Evolutionary conservation across 35 echinoderm and acorn worm species (phyloP).

Genomic region (Amphiura filiformis): DNA sequence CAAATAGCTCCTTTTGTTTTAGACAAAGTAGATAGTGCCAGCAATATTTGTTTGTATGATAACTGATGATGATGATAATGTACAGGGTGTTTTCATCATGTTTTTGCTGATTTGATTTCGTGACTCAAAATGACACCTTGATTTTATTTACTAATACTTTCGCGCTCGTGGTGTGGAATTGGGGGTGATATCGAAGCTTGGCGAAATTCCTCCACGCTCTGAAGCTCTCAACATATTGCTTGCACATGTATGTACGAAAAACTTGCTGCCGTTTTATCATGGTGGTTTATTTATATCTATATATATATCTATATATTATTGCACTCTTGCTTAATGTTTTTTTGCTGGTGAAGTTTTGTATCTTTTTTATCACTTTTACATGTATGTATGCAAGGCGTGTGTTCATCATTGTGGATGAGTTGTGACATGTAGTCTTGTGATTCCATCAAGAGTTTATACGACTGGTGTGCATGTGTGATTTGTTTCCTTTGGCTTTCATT

Average conservation of each 20-base stretch:
- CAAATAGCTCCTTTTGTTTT: not conserved
- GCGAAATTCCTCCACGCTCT: not conserved
- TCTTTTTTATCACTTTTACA: no score
- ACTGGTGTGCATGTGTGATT: no score
- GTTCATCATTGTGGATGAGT: not conserved
- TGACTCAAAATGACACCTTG: not conserved
- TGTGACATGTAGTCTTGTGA: no score
- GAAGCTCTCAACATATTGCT: conserved; percentile 9
- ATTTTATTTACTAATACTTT: not conserved
- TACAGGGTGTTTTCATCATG: no score
- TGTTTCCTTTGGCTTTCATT: no score
- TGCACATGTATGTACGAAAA: conserved; percentile 4
- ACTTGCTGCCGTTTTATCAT: not conserved
- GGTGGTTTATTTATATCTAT: no score
- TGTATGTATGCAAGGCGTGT: conserved; percentile 3
- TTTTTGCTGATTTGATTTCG: no score
- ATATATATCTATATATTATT: not conserved
- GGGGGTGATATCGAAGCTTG: conserved; percentile 6
- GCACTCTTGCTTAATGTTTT: not conserved
- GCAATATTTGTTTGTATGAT: not conserved
- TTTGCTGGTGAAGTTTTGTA: not conserved
- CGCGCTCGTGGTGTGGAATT: not conserved
- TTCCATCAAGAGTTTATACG: no score
- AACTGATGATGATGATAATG: no score
- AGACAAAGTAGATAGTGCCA: conserved; percentile 3